Percentiles rank a stretch among this genome's conserved stretches.
These are phyloP conservation scores for Psittacula derbiana DNA, from an alignment of 2,797 vertebrate genomes.

Conservation along the genomic window DNA sequence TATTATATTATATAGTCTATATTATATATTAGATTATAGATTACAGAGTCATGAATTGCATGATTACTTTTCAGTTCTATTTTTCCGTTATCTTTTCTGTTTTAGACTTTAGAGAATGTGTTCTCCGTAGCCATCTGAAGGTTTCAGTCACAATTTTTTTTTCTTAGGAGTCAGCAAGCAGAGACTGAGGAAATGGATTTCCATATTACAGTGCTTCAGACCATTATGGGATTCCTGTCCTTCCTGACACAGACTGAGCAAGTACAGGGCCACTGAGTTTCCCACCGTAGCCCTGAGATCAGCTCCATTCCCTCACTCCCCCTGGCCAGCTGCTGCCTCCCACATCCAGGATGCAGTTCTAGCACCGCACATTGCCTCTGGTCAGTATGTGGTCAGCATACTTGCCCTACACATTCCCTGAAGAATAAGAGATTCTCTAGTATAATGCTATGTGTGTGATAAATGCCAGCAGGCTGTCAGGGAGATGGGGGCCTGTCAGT, in stretches of 20 bases:
- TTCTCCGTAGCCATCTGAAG: background rate
- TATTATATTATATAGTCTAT: background rate
- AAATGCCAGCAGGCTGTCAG: background rate
- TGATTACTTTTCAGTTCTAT: background rate
- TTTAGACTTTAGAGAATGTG: background rate
- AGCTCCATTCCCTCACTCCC: background rate
- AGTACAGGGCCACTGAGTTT: background rate
- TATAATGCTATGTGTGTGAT: accelerated
- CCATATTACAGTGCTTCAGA: background rate
- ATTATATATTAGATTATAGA: background rate
- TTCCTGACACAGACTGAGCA: background rate
- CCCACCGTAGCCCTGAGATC: background rate
- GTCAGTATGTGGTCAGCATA: background rate
- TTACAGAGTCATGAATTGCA: background rate
- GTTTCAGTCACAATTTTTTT: background rate
- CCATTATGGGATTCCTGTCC: background rate
- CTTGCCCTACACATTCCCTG: background rate
- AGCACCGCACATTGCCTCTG: accelerated
- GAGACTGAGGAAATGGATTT: background rate
- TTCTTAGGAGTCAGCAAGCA: background rate
- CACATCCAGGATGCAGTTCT: background rate
- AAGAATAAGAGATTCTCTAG: background rate
- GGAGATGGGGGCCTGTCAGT: background rate
- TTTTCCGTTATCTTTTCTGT: background rate
- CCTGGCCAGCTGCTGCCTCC: background rate